Evolutionary conservation across 2,888 invertebrate genomes (phyloP).

Genomic region (Idaea aversata): DNA sequence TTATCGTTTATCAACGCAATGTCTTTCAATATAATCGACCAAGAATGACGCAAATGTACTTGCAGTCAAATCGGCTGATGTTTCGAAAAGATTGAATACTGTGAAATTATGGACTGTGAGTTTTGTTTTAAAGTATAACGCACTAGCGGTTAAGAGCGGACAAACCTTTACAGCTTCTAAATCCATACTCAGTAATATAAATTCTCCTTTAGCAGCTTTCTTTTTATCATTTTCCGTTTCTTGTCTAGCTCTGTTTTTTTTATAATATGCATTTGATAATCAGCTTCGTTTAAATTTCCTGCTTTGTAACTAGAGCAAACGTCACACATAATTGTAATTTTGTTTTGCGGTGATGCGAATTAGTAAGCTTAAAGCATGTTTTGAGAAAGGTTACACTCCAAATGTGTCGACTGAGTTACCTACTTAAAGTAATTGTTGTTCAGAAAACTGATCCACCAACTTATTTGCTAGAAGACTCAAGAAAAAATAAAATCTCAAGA

Average conservation of each 20-base stretch:
- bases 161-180: conserved; percentile 38
- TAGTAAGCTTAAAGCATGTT: too few species aligned
- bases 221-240: conserved; percentile 32
- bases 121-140: conserved; percentile 40
- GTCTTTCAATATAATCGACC: conserved; percentile 16
- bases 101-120: conserved; percentile 39
- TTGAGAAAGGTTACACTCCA: too few species aligned
- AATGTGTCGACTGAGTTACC: too few species aligned
- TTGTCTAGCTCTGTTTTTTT: conserved; percentile 20
- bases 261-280: conserved; percentile 20
- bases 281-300: conserved; percentile 27
- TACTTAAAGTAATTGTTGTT: too few species aligned
- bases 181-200: conserved; percentile 30
- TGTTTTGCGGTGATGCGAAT: too few species aligned
- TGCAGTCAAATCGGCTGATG: conserved; percentile 16
- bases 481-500: too few species aligned
- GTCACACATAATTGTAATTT: conserved; percentile 28
- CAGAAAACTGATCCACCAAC: too few species aligned
- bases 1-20: too few species aligned
- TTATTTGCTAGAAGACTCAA: too few species aligned
- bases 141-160: conserved; percentile 32
- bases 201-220: conserved; percentile 19
- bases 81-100: conserved; percentile 30
- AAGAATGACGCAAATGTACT: conserved; percentile 24
- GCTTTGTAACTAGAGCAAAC: conserved; percentile 27